phyloP scores from a whole-genome alignment of 2,113 vertebrate species.

The Saguinus midas region DNA sequence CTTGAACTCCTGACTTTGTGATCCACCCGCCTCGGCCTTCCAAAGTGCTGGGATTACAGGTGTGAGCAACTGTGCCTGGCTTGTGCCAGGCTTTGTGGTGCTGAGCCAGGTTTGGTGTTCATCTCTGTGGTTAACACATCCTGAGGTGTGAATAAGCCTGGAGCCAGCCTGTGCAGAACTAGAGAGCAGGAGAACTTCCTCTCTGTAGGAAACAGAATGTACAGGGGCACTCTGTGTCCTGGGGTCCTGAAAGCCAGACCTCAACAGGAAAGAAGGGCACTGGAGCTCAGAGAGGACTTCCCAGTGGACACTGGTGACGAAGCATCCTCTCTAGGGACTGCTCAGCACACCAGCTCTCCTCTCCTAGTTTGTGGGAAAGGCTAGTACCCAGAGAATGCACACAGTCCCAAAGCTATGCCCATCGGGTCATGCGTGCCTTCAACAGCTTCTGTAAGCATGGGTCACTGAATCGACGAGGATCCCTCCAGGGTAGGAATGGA shows the following conservation, averaged over 20 bases:
- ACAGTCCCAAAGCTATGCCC: not conserved
- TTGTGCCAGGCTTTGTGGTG: constrained; percentile 17
- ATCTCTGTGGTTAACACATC: constrained; percentile 66
- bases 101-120: constrained; percentile 49
- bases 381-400: not conserved
- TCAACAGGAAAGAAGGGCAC: not conserved
- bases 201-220: not conserved
- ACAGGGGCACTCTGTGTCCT: too few relatives aligned
- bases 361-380: not conserved
- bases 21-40: too few relatives aligned
- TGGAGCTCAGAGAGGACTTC: constrained; percentile 20
- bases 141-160: constrained; percentile 56
- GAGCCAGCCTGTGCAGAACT: not conserved
- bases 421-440: not conserved
- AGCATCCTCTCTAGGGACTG: not conserved
- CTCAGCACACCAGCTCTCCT: not conserved
- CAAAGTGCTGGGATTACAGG: too few relatives aligned
- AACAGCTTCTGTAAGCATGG: not conserved
- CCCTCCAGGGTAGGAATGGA: not conserved
- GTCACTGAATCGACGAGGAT: not conserved
- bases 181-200: not conserved
- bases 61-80: too few relatives aligned
- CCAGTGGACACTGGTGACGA: not conserved
- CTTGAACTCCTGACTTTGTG: too few relatives aligned
- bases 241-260: not conserved